These are phyloP conservation scores for Amblyjoppa fuscipennis DNA, from an alignment of 2,888 invertebrate genomes.

Conservation along the genomic window DNA sequence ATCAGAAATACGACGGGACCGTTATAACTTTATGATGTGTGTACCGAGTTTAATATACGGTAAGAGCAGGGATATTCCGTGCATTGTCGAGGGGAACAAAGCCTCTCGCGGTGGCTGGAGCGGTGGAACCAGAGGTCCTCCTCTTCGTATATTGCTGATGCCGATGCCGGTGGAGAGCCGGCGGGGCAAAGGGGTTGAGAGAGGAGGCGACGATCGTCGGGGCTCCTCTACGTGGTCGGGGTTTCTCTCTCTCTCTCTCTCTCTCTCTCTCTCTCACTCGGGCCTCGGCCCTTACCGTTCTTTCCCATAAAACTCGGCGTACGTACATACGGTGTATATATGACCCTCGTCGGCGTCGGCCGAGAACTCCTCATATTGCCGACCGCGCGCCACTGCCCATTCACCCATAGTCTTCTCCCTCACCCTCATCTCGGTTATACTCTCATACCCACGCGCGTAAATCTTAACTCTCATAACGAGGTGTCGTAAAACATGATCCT, in stretches of 20 bases:
- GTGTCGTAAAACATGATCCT: slow-evolving; percentile 84
- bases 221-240: slow-evolving; percentile 45
- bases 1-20: slow-evolving; percentile 73
- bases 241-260: too few species aligned
- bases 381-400: slow-evolving; percentile 66
- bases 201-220: slow-evolving; percentile 51
- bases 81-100: slow-evolving; percentile 82
- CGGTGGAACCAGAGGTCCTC: slow-evolving; percentile 38
- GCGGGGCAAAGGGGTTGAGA: slow-evolving; percentile 40
- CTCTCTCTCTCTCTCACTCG: slow-evolving; percentile 16
- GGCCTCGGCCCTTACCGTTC: slow-evolving; percentile 72
- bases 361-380: slow-evolving; percentile 72
- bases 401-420: slow-evolving; percentile 64
- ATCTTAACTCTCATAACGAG: slow-evolving; percentile 83
- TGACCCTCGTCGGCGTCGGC: slow-evolving; percentile 32
- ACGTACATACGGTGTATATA: slow-evolving; percentile 51
- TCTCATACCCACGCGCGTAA: slow-evolving; percentile 77
- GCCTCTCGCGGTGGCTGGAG: slow-evolving; percentile 68
- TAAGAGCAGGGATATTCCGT: slow-evolving; percentile 70
- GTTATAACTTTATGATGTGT: slow-evolving; percentile 74
- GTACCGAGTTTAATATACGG: slow-evolving; percentile 70
- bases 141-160: neutral
- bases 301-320: slow-evolving; percentile 78
- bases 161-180: slow-evolving; percentile 14
- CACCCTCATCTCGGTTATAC: slow-evolving; percentile 44